phyloP scores from a whole-genome alignment of 2,888 invertebrate species.

The Orgyia antiqua region DNA sequence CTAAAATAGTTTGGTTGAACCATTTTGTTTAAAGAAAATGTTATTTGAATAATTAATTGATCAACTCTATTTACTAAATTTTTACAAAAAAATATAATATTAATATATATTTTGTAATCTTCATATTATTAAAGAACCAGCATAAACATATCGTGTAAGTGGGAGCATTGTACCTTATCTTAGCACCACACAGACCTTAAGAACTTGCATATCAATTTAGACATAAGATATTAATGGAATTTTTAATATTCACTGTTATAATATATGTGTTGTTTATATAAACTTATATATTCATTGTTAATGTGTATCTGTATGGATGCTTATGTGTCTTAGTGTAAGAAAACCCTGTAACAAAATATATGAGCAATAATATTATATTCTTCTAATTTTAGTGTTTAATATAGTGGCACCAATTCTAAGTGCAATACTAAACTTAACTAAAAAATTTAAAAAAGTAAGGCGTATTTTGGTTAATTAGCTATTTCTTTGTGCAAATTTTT shows the following conservation, averaged over 20 bases:
- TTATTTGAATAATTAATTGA: not conserved
- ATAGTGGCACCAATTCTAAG: too few species aligned
- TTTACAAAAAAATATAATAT: not conserved
- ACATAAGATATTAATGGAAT: slow-evolving; percentile 37
- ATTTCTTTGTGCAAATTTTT: too few species aligned
- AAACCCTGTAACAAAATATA: slow-evolving; percentile 3
- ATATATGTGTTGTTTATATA: slow-evolving; percentile 31
- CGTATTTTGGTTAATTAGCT: too few species aligned
- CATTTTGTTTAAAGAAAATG: too few species aligned
- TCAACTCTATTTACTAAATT: not conserved
- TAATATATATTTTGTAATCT: slow-evolving; percentile 3
- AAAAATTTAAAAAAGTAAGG: too few species aligned
- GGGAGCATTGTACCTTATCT: slow-evolving; percentile 21
- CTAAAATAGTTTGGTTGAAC: too few species aligned
- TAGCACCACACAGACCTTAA: slow-evolving; percentile 32
- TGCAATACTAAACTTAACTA: too few species aligned
- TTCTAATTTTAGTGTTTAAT: not conserved
- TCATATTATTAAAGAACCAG: slow-evolving; percentile 49
- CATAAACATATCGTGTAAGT: slow-evolving; percentile 52
- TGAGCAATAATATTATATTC: slow-evolving; percentile 3
- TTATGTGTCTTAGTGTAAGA: slow-evolving; percentile 26
- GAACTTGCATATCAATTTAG: slow-evolving; percentile 59
- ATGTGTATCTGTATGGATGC: slow-evolving; percentile 34
- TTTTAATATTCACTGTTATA: slow-evolving; percentile 33
- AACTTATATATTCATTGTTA: slow-evolving; percentile 33